Evolutionary conservation across 2,797 vertebrate genomes (phyloP).

Genomic region (Columba guinea): DNA sequence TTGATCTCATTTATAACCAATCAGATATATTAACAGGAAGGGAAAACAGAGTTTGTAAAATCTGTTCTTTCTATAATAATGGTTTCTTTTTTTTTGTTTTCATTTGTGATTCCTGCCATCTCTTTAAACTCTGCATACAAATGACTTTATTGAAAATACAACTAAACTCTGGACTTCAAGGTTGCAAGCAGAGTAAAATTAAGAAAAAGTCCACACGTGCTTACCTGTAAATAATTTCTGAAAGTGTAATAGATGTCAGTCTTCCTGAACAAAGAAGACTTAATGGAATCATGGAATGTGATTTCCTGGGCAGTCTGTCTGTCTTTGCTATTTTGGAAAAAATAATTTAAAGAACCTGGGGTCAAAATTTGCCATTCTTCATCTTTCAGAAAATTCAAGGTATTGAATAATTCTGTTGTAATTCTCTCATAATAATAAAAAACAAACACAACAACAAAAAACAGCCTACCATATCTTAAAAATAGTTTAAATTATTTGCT

Average conservation of each 20-base stretch:
- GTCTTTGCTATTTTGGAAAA: neutral
- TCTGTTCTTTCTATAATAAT: neutral
- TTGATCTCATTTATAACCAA: neutral
- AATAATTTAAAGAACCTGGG: neutral
- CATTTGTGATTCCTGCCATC: neutral
- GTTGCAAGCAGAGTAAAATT: neutral
- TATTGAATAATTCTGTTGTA: neutral
- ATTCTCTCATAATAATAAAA: neutral
- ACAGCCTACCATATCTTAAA: neutral
- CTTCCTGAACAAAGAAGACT: neutral
- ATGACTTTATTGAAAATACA: neutral
- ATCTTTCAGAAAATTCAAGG: neutral
- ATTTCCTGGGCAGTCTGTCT: neutral
- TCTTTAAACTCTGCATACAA: neutral
- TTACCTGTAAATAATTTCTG: neutral
- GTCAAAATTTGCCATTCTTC: neutral
- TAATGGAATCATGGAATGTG: neutral
- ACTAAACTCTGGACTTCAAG: neutral
- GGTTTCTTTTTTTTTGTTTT: neutral
- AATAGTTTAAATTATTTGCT: neutral
- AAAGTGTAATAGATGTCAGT: neutral
- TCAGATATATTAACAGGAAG: neutral
- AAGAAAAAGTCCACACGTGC: neutral
- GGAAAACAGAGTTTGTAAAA: neutral
- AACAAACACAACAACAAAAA: accelerated